Evolutionary conservation across 2,113 vertebrate species (phyloP), one percentile per base, ranked within the genome.

Genomic region (Polyodon spathula): DNA sequence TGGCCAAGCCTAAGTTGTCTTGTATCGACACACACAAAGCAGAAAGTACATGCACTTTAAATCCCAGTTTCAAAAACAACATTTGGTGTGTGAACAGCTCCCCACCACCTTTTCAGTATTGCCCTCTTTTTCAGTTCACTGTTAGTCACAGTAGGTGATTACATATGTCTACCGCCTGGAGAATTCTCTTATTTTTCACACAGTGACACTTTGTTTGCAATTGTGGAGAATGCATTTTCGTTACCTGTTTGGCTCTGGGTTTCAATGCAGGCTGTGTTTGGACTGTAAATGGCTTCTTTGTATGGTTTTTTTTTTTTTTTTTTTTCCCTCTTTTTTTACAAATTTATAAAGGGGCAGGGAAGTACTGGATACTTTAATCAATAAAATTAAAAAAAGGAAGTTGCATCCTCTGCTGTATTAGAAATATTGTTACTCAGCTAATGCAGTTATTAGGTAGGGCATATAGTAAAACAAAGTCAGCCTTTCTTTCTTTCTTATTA

Each of bases 401-500:
- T 50, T 50, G 46, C 1, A 11, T 14, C 10, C n/a, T 50, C 46
- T 1, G 2, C 4, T 50, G 11, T 50, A 50, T 50, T 50, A 50
- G 46, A 50, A 50, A 50, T 12, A n/a, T 50, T n/a, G n/a, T 1
- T 50, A n/a, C 46, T 14, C 46, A 50, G 11, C 11, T n/a, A 10
- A 12, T 1, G 10, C 5, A 5, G n/a, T 14, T 50, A 50, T 5
- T 5, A 50, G 1, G 11, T 50, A n/a, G 3, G 5, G n/a, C 10
- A 14, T 50, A 10, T 50, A 5, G 10, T 50, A n/a, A 14, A n/a
- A 50, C 58, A 61, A 46, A 54, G 56, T 38, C 15, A 37, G 41
- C 40, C 40, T 63, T 54, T 60, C 42, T 60, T 48, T 52, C 54
- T 9, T 38, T 63, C 61, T 46, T 51, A 43, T 43, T 40, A 39